Base-by-base conservation (phyloP, 2,888 invertebrate genomes). In the Caenorhabditis macrosperma region DNA sequence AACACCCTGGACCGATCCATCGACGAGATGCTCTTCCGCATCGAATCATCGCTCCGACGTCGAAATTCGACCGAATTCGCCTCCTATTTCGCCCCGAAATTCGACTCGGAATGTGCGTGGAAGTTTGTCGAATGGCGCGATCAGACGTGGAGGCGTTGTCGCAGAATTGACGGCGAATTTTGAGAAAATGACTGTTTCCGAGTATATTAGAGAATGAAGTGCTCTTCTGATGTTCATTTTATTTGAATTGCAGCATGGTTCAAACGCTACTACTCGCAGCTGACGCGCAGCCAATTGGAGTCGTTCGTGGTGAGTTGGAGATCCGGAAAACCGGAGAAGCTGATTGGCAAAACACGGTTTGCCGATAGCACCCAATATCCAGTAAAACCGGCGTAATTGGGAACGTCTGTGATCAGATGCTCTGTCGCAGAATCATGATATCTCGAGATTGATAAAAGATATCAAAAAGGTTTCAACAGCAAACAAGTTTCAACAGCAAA, bases 241-340 rank as follows among this genome's bases (percentile, higher is more conserved):
- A n/a, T n/a, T n/a, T n/a, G n/a, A n/a, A n/a, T n/a, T n/a, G n/a
- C 54, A 72, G 72, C 72, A 2, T 72, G 72, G 72, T 72, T 64
- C 33, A 64, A 72, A 15, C 72, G 72, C 5, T 72, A 72, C 50
- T 72, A 72, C 28, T 72, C 72, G 20, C 57, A 72, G 10, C 35
- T 72, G 7, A 17, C 48, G 0, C 30, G 46, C n/a, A 9, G 7
- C 15, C 63, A 72, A 35, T 26, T 72, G 22, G 28, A 46, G 1
- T 30, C 48, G 24, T 72, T 72, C 28, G 72, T 72, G 26, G 71
- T 71, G 12, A 4, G 41, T 60, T 1, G 3, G 26, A 0, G 10
- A 28, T 1, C n/a, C n/a, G n/a, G n/a, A n/a, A n/a, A n/a, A n/a
- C n/a, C n/a, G n/a, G n/a, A n/a, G n/a, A n/a, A n/a, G n/a, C n/a